These are phyloP conservation scores for Osmoderma eremita DNA, from an alignment of 2,888 invertebrate species.

Conservation along the genomic window DNA sequence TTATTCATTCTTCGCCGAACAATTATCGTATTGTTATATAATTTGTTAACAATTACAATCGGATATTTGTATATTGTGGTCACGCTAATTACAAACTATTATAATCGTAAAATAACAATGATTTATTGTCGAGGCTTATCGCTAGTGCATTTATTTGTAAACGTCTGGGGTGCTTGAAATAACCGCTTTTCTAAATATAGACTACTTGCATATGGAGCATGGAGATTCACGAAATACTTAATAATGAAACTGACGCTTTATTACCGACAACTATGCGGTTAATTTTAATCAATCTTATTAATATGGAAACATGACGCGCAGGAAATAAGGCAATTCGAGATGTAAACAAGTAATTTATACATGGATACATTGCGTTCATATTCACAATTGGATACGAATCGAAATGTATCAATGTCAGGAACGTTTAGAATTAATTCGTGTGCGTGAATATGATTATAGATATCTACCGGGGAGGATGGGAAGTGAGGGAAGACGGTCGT, in stretches of 20 bases:
- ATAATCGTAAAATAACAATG: too few species aligned
- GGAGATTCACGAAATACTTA: conserved; percentile 11
- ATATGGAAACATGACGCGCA: neutral
- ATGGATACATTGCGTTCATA: too few species aligned
- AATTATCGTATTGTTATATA: conserved; percentile 12
- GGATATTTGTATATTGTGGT: too few species aligned
- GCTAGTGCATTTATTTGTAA: neutral
- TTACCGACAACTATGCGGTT: conserved; percentile 5
- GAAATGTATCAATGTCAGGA: conserved; percentile 25
- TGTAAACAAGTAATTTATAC: neutral
- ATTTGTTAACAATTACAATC: conserved; percentile 17
- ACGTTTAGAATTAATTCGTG: conserved; percentile 20
- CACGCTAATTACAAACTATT: too few species aligned
- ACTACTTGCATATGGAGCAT: neutral
- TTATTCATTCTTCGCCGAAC: neutral
- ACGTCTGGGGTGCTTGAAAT: conserved; percentile 14
- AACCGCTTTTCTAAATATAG: conserved; percentile 18
- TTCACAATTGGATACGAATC: too few species aligned
- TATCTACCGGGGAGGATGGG: too few species aligned
- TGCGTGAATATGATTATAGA: conserved; percentile 13
- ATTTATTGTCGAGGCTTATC: too few species aligned
- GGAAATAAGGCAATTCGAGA: neutral
- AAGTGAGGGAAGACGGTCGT: neutral
- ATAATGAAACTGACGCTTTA: conserved; percentile 17
- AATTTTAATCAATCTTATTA: conserved; percentile 18